Percentiles rank a stretch among this genome's conserved stretches.
These are phyloP conservation scores for Limnodromus scolopaceus DNA, from an alignment of 2,797 vertebrate genomes.

Conservation along the genomic window DNA sequence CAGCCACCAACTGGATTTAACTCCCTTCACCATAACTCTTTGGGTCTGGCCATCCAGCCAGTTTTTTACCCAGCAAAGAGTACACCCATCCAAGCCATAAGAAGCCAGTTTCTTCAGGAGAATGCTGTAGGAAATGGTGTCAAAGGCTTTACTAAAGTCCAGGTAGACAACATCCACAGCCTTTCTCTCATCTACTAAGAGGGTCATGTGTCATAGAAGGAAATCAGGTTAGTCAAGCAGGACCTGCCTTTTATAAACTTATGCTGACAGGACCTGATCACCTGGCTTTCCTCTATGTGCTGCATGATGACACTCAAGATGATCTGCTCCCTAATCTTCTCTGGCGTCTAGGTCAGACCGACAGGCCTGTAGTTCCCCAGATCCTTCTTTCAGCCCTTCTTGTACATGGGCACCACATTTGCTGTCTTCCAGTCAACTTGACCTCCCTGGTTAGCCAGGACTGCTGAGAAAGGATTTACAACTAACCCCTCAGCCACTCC, in stretches of 20 bases:
- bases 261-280: not conserved
- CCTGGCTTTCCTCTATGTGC: rapidly evolving
- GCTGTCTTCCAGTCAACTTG: not conserved
- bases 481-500: rapidly evolving
- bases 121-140: not conserved
- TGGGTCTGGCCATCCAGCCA: rapidly evolving
- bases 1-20: rapidly evolving
- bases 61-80: not conserved
- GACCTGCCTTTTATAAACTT: not conserved
- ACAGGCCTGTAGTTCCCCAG: not conserved
- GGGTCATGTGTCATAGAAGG: not conserved
- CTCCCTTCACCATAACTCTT: not conserved
- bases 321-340: not conserved
- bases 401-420: not conserved
- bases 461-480: not conserved
- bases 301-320: rapidly evolving
- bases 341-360: not conserved
- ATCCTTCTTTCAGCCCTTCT: not conserved
- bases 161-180: not conserved
- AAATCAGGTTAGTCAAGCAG: not conserved
- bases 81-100: rapidly evolving
- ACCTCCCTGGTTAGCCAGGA: not conserved
- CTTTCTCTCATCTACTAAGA: not conserved
- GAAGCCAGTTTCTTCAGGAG: not conserved
- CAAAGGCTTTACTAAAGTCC: not conserved